phyloP scores from a whole-genome alignment of 2,113 vertebrate genomes.

The Pygoscelis adeliae region DNA sequence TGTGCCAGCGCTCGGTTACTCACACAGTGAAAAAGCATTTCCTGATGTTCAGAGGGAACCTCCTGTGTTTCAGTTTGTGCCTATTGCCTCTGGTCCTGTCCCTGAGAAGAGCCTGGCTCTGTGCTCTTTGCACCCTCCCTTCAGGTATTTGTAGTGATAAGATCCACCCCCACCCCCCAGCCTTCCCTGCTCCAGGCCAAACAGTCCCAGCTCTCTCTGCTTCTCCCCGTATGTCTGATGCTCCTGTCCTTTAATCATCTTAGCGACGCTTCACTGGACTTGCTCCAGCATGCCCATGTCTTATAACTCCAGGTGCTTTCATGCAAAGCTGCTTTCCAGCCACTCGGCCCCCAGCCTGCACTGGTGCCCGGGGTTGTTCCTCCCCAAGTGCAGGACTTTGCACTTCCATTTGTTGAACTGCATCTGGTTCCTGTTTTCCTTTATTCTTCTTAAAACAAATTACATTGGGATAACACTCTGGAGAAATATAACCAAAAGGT shows the following conservation, averaged over 20 bases:
- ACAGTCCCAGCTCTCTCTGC: background rate
- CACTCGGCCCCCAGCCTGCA: background rate
- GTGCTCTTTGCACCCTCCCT: background rate
- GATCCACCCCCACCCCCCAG: rapidly evolving
- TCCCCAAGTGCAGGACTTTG: background rate
- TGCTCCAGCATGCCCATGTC: background rate
- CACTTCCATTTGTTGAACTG: background rate
- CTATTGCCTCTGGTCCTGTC: background rate
- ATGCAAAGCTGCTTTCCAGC: background rate
- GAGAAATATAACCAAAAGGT: conserved; percentile 39
- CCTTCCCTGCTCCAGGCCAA: background rate
- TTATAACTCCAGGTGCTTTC: background rate
- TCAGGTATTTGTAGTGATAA: background rate
- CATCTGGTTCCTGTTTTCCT: background rate
- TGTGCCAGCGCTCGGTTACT: background rate
- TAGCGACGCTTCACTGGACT: background rate
- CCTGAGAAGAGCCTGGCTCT: background rate
- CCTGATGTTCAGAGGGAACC: background rate
- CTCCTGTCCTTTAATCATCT: background rate
- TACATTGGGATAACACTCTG: background rate
- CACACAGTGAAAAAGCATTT: background rate
- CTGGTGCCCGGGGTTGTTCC: background rate
- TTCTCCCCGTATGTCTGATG: background rate
- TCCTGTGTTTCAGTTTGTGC: background rate
- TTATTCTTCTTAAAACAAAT: conserved; percentile 6